Evolutionary conservation across 2,797 vertebrate species (phyloP), one percentile per base, ranked within the genome.

Genomic region (Hapalemur alaotrensis): DNA sequence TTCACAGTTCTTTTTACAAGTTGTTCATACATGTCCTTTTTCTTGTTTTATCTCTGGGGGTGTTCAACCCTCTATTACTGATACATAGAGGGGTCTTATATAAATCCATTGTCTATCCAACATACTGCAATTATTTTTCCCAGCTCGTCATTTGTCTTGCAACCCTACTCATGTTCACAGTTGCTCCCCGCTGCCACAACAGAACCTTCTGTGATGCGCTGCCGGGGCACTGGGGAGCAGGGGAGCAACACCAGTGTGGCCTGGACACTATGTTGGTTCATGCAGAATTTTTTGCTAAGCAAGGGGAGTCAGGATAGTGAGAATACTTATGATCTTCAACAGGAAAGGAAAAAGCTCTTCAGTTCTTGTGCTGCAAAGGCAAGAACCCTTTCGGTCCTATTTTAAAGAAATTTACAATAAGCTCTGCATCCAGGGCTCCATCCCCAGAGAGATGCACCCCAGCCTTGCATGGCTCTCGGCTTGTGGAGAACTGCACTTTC

Each of bases 171-270:
- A 8, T 4, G 3, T 35, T 70, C 86, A 22, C 7, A 32, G 9
- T 25, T 30, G 48, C 11, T 10, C 28, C 65, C 9, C 14, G 17
- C 41, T 57, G 38, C 61, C 76, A 50, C 30, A 38, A 7, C 3
- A 14, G 4, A 38, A 41, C 46, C 43, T 38, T 12, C 38, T 32
- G 35, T 11, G 8, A 14, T 10, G 52, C 9, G 43, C 9, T 50
- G 63, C 2, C 6, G 17, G 20, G 48, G 2, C 23, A 1, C 1
- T 13, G 23, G 41, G 0, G 17, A 48, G 30, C 3, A 30, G n/a
- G 38, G 22, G 52, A 25, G 70, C 1, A 0, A 38, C 17, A 30
- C 7, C 57, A 13, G 20, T 7, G 50, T 17, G 10, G 8, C 7
- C 0, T 0, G 17, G 61, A 69, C 3, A 5, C 23, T 38, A 22